Evolutionary conservation across 2,113 vertebrate species (phyloP).

Genomic region (Morone saxatilis): DNA sequence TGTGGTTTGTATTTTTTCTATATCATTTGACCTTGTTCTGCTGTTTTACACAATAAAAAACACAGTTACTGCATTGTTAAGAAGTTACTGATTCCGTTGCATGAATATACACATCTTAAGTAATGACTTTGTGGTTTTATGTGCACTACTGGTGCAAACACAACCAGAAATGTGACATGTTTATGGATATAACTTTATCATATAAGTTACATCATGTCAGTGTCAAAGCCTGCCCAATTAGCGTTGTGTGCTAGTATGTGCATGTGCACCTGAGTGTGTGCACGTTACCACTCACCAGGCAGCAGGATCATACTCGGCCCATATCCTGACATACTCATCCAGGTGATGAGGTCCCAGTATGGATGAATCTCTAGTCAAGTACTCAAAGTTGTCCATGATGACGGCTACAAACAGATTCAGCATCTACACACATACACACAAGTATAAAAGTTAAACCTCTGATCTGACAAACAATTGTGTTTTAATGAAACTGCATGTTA

Average conservation of each 20-base stretch:
- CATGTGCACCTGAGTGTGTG: slow-evolving; percentile 31
- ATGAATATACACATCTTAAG: slow-evolving; percentile 24
- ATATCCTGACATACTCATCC: slow-evolving; percentile 99
- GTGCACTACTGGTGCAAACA: background rate
- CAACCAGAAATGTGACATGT: background rate
- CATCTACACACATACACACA: slow-evolving; percentile 84
- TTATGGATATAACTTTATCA: background rate
- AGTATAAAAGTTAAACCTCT: slow-evolving; percentile 4
- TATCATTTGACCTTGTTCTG: background rate
- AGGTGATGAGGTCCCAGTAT: slow-evolving; percentile 98
- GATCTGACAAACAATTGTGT: background rate
- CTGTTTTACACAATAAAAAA: background rate
- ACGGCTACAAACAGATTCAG: slow-evolving; percentile 99
- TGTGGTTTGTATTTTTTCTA: background rate
- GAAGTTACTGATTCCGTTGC: slow-evolving; percentile 5
- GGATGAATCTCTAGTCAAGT: slow-evolving; percentile 97
- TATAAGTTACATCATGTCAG: background rate
- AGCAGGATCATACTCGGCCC: slow-evolving; percentile 99
- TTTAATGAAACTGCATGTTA: background rate
- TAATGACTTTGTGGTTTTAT: slow-evolving; percentile 1
- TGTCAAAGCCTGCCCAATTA: background rate
- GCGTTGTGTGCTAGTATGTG: background rate
- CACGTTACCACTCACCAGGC: slow-evolving; percentile 92
- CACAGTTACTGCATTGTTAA: background rate
- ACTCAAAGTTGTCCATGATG: slow-evolving; percentile 99